These are phyloP conservation scores for Ichneumoninae sp. DNA, from an alignment of 2,888 invertebrate species.

Conservation along the genomic window DNA sequence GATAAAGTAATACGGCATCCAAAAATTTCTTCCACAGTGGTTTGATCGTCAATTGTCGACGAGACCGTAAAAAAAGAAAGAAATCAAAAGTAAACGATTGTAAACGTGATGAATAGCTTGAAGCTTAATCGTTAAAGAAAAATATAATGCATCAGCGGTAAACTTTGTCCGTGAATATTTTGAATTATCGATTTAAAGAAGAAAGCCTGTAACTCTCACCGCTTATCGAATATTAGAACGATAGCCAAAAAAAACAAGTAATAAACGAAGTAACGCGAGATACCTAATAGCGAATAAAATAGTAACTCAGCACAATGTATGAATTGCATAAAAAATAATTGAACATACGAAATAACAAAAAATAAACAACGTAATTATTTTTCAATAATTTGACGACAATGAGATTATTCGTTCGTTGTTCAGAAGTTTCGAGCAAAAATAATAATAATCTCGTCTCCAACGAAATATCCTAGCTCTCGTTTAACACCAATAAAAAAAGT, in stretches of 20 bases:
- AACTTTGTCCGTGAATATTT: conserved; percentile 50
- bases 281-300: conserved; percentile 38
- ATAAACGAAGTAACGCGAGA: conserved; percentile 43
- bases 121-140: conserved; percentile 48
- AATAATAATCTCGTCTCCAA: conserved; percentile 41
- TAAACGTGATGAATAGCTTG: conserved; percentile 51
- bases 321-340: conserved; percentile 37
- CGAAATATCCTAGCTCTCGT: conserved; percentile 40
- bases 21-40: conserved; percentile 17
- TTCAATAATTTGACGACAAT: conserved; percentile 51
- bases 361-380: conserved; percentile 56
- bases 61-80: conserved; percentile 10
- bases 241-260: conserved; percentile 16
- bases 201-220: conserved; percentile 34
- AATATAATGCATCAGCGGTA: conserved; percentile 38
- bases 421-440: conserved; percentile 14
- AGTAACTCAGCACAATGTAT: conserved; percentile 45
- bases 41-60: conserved; percentile 36
- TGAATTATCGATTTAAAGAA: conserved; percentile 39
- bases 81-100: conserved; percentile 13
- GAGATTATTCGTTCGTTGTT: conserved; percentile 29
- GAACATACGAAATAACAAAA: conserved; percentile 30
- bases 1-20: neutral
- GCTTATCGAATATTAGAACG: conserved; percentile 41
- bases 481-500: conserved; percentile 53